phyloP scores from a whole-genome alignment of 2,888 invertebrate species.

The Gastracanthus pulcherrimus region DNA sequence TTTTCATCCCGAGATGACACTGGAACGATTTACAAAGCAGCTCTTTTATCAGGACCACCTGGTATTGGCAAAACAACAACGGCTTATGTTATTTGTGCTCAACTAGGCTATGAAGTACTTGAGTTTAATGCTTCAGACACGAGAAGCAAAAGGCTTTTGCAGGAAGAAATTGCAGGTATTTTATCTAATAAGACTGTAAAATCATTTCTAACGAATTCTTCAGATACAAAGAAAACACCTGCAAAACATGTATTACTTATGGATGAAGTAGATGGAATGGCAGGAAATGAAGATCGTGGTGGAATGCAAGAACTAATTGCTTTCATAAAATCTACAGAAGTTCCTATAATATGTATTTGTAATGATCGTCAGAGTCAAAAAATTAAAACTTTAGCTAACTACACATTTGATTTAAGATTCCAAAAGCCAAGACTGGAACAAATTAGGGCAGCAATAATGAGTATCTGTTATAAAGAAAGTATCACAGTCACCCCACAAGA shows the following conservation, averaged over 20 bases:
- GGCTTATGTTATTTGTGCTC: slow-evolving; percentile 91
- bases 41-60: slow-evolving; percentile 96
- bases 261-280: slow-evolving; percentile 99
- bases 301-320: slow-evolving; percentile 96
- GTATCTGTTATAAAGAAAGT: slow-evolving; percentile 94
- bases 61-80: slow-evolving; percentile 98
- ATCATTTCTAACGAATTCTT: slow-evolving; percentile 83
- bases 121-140: slow-evolving; percentile 99
- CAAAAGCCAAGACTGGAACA: slow-evolving; percentile 91
- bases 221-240: slow-evolving; percentile 39
- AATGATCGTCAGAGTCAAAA: slow-evolving; percentile 97
- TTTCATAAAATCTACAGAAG: slow-evolving; percentile 91
- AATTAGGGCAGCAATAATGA: slow-evolving; percentile 94
- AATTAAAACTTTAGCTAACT: slow-evolving; percentile 94
- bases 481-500: slow-evolving; percentile 88
- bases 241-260: slow-evolving; percentile 94
- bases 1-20: slow-evolving; percentile 90
- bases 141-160: slow-evolving; percentile 91
- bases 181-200: slow-evolving; percentile 87
- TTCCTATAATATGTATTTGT: slow-evolving; percentile 98
- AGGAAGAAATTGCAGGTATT: slow-evolving; percentile 90
- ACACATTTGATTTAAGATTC: slow-evolving; percentile 96
- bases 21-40: slow-evolving; percentile 94
- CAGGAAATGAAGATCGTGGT: slow-evolving; percentile 98
- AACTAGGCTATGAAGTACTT: slow-evolving; percentile 91